These are phyloP conservation scores for Polia nebulosa DNA, from an alignment of 2,888 invertebrate genomes.

Conservation along the genomic window DNA sequence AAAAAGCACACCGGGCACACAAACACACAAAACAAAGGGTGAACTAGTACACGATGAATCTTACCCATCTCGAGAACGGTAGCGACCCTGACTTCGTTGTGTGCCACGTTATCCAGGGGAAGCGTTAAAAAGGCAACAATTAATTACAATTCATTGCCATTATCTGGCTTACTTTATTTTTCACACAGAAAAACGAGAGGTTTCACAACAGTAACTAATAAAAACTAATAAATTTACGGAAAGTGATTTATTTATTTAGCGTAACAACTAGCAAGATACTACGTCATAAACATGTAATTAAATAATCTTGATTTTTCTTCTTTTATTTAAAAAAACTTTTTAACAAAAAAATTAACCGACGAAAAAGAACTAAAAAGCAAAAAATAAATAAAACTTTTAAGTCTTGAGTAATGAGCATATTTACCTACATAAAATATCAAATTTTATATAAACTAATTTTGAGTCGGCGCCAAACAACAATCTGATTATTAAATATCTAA, in stretches of 20 bases:
- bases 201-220: too few relatives aligned
- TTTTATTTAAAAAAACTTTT: too few relatives aligned
- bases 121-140: constrained; percentile 91
- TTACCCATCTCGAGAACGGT: constrained; percentile 94
- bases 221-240: constrained; percentile 2
- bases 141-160: constrained; percentile 89
- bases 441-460: too few relatives aligned
- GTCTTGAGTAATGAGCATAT: too few relatives aligned
- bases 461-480: too few relatives aligned
- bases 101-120: constrained; percentile 86
- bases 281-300: background rate
- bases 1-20: constrained; percentile 18
- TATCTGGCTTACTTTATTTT: constrained; percentile 60
- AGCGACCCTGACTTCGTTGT: constrained; percentile 93
- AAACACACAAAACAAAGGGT: constrained; percentile 19
- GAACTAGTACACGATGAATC: constrained; percentile 64
- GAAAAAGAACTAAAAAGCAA: too few relatives aligned
- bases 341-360: too few relatives aligned
- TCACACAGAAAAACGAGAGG: background rate
- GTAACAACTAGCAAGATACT: constrained; percentile 18
- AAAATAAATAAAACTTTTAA: too few relatives aligned
- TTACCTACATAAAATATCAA: too few relatives aligned
- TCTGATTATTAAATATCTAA: too few relatives aligned
- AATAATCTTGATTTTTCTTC: background rate
- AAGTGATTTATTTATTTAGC: constrained; percentile 14